Conservation (phyloP, 2,797 vertebrate genomes). For the Clarias fuscus region DNA sequence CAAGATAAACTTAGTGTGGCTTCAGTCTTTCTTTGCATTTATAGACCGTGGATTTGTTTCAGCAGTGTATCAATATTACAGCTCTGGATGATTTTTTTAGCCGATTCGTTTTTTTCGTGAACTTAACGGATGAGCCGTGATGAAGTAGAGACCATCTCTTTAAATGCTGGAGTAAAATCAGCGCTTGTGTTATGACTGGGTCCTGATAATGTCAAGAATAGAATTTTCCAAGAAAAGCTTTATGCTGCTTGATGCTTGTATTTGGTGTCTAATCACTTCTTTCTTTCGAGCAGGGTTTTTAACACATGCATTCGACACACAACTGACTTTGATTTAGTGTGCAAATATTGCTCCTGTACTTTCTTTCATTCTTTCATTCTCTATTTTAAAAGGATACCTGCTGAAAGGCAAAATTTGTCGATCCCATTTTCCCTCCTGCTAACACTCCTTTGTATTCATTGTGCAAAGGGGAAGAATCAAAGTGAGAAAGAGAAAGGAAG, state of each 20-base stretch:
- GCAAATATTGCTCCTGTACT: conserved; percentile 56
- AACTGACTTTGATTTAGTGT: conserved; percentile 9
- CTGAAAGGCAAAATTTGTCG: conserved; percentile 73
- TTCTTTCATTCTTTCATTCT: conserved; percentile 62
- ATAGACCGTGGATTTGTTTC: background rate
- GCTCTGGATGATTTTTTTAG: background rate
- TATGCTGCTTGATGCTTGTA: conserved; percentile 20
- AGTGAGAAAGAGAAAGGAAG: conserved; percentile 88
- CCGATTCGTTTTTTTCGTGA: background rate
- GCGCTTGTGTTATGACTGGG: background rate
- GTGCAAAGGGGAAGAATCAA: conserved; percentile 87
- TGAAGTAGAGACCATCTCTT: background rate
- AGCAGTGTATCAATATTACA: background rate
- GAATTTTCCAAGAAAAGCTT: background rate
- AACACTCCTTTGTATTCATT: conserved; percentile 86
- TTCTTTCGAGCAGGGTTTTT: conserved; percentile 31
- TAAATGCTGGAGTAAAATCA: background rate
- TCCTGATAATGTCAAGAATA: background rate
- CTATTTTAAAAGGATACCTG: conserved; percentile 65
- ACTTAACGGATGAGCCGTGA: background rate
- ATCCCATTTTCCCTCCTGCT: conserved; percentile 74
- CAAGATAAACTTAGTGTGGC: background rate
- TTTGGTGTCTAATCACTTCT: conserved; percentile 34
- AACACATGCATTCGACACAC: conserved; percentile 11
- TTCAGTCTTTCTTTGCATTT: conserved; percentile 4